These are phyloP conservation scores for Xiphydria camelus DNA, from an alignment of 2,888 invertebrate species.

Conservation along the genomic window DNA sequence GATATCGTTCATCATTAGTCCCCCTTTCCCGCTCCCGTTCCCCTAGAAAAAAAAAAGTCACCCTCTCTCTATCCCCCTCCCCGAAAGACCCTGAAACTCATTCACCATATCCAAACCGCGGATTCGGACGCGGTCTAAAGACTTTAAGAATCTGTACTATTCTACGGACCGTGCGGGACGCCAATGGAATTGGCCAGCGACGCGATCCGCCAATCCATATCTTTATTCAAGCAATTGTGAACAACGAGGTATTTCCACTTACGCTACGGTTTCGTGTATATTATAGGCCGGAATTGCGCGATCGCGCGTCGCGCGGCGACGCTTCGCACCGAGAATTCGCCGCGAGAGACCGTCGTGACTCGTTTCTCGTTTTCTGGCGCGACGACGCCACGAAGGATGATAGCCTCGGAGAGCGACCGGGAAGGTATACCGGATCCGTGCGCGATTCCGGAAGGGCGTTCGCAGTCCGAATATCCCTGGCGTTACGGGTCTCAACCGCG, in stretches of 20 bases:
- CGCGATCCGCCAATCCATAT: slow-evolving; percentile 52
- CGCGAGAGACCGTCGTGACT: slow-evolving; percentile 25
- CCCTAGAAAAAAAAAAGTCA: too few species aligned
- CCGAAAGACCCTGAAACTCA: slow-evolving; percentile 17
- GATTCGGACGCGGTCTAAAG: slow-evolving; percentile 22
- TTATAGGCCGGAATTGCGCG: too few species aligned
- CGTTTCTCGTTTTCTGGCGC: neutral
- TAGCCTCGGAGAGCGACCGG: neutral
- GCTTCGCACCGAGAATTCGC: slow-evolving; percentile 2
- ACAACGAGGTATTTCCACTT: slow-evolving; percentile 52
- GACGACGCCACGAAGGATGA: neutral
- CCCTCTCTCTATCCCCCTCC: neutral
- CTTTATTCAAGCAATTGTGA: slow-evolving; percentile 54
- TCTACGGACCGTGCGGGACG: slow-evolving; percentile 4
- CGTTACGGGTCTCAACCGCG: too few species aligned
- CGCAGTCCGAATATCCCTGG: too few species aligned
- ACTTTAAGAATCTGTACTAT: slow-evolving; percentile 17
- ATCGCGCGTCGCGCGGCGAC: slow-evolving; percentile 29
- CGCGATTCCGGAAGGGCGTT: slow-evolving; percentile 6
- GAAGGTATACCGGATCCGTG: neutral
- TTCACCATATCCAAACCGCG: slow-evolving; percentile 33
- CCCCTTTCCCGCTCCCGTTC: neutral
- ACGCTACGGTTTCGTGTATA: slow-evolving; percentile 26
- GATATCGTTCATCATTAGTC: neutral
- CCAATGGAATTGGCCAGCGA: slow-evolving; percentile 23